Evolutionary conservation across 2,113 vertebrate genomes (phyloP), one percentile per base, ranked within the genome.

Genomic region (Ciconia boyciana): DNA sequence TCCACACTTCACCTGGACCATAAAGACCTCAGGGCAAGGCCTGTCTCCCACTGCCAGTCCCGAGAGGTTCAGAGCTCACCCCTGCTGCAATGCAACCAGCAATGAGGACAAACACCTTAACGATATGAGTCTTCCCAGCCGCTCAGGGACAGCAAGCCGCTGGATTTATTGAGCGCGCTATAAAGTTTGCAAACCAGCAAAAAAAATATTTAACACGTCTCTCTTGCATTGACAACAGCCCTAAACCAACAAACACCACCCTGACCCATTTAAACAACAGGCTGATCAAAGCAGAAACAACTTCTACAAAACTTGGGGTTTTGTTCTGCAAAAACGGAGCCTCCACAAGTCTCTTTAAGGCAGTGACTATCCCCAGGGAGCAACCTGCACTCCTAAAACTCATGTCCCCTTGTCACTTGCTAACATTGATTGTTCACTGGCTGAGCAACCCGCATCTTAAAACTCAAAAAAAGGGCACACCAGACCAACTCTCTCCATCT

Each of bases 391-490:
- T 36, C 61, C 57, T 19, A 21, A 39, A 54, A 13, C 26, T 71
- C 64, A 6, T 0, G 14, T 5, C 24, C 34, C 54, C 32, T 44
- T 51, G 24, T 14, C 36, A 13, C 24, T n/a, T 7, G 4, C 48
- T 34, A 4, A 4, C 9, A 0, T 2, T 3, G 39, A 19, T 17
- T 8, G 22, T 11, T 28, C 52, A 9, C 29, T 15, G 41, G 25
- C 28, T 16, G 41, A 36, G 13, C 44, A 18, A 51, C 13, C 7
- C 8, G 1, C 44, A 7, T 9, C 80, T 28, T 20, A 15, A 52
- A 51, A 10, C 46, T 36, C 26, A 8, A 52, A 64, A 6, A 11
- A 16, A 65, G 61, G 68, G 36, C 39, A n/a, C 31, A 3, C 34
- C 79, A 16, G 29, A 28, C 31, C 60, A 32, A 34, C 36, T 25